Evolutionary conservation across 2,888 invertebrate genomes (phyloP).

Genomic region (Synergus laeviventris): DNA sequence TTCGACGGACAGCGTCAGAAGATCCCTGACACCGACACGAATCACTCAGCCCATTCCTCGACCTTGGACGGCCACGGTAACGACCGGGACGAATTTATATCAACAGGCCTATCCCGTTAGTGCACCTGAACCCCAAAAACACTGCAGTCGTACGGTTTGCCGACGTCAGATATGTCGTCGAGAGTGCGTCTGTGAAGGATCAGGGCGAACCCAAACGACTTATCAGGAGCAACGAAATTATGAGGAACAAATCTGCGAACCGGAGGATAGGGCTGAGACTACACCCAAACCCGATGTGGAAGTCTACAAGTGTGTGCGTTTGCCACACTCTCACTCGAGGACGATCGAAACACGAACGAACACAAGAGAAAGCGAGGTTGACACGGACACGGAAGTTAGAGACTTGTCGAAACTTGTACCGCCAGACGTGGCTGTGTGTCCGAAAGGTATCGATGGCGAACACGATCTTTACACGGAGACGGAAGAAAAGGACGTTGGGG

Average conservation of each 20-base stretch:
- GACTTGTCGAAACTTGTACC: slow-evolving; percentile 67
- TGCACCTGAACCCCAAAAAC: slow-evolving; percentile 54
- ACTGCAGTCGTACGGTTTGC: slow-evolving; percentile 42
- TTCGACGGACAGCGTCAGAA: slow-evolving; percentile 68
- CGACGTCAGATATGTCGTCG: slow-evolving; percentile 56
- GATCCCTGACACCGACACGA: slow-evolving; percentile 72
- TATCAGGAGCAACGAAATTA: slow-evolving; percentile 63
- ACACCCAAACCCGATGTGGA: slow-evolving; percentile 44
- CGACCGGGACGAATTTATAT: slow-evolving; percentile 65
- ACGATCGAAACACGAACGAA: slow-evolving; percentile 40
- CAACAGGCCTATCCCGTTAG: slow-evolving; percentile 63
- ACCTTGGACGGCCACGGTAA: slow-evolving; percentile 73
- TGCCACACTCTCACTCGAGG: slow-evolving; percentile 9
- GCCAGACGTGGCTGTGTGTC: slow-evolving; percentile 65
- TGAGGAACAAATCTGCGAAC: slow-evolving; percentile 51
- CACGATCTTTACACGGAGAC: slow-evolving; percentile 72
- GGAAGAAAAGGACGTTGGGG: slow-evolving; percentile 71
- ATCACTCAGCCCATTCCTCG: slow-evolving; percentile 72
- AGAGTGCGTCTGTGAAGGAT: slow-evolving; percentile 56
- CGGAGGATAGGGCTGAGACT: slow-evolving; percentile 56
- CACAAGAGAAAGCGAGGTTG: slow-evolving; percentile 44
- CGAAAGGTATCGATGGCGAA: slow-evolving; percentile 68
- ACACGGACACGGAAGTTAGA: slow-evolving; percentile 53
- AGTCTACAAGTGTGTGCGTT: slow-evolving; percentile 49
- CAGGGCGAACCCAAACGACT: background rate